A percentile compares a stretch with the other conserved stretches of the same genome.
These are phyloP conservation scores for Sanderia malayensis DNA, from an alignment of 30 jellyfish, hydroid and myxozoan species.

Conservation along the genomic window DNA sequence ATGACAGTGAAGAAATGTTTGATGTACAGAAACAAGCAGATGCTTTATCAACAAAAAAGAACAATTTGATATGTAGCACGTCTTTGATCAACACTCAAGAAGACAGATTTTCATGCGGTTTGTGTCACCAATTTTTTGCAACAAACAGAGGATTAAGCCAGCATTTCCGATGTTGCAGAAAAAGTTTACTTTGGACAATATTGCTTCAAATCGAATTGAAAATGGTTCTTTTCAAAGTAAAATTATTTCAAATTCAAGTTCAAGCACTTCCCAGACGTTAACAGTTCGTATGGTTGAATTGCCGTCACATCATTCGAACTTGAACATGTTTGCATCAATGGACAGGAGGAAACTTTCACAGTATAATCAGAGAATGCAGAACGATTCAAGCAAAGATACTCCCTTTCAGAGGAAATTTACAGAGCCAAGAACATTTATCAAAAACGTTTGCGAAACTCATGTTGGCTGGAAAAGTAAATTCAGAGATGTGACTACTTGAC, in stretches of 20 bases:
- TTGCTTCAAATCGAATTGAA: background rate
- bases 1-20: background rate
- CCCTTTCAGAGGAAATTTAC: slow-evolving; percentile 1
- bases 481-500: background rate
- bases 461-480: background rate
- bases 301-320: slow-evolving; percentile 1
- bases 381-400: background rate
- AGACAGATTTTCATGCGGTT: background rate
- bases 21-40: background rate
- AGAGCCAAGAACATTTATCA: slow-evolving; percentile 2
- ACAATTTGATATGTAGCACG: background rate
- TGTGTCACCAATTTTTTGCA: background rate
- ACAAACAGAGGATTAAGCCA: background rate
- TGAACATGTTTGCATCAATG: background rate
- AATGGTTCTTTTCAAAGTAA: background rate
- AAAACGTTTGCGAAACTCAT: slow-evolving; percentile 1
- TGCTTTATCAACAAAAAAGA: background rate
- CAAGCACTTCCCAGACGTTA: background rate
- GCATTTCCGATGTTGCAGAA: background rate
- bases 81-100: background rate
- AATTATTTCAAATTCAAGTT: background rate
- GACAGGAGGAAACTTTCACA: background rate
- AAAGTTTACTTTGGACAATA: background rate
- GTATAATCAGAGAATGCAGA: background rate
- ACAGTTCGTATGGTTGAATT: background rate